These are phyloP conservation scores for Tetramorium parvispinum DNA, from an alignment of 1,140 invertebrate genomes.

Conservation along the genomic window DNA sequence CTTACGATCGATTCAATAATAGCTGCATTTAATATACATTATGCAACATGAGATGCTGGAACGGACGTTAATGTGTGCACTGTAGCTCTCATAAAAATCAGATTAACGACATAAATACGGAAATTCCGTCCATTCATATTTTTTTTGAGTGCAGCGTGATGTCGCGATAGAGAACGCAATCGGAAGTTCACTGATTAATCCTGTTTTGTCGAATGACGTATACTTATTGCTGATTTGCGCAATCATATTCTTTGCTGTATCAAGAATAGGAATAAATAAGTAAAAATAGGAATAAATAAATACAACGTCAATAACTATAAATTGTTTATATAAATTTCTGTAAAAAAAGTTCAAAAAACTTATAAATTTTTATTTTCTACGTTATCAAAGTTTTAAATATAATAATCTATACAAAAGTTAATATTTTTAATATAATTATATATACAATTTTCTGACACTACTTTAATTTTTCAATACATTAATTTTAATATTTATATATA, in stretches of 20 bases:
- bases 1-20: slow-evolving; percentile 24
- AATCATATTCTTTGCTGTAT: not conserved
- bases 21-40: not conserved
- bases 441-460: not conserved
- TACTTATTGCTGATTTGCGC: not conserved
- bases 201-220: not conserved
- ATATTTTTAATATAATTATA: slow-evolving; percentile 17
- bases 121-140: slow-evolving; percentile 9
- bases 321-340: not conserved
- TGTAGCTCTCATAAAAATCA: not conserved
- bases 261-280: not conserved
- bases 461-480: not conserved
- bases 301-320: not conserved
- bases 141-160: not conserved
- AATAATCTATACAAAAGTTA: not conserved
- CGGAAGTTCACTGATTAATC: not conserved
- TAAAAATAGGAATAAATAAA: not conserved
- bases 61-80: not conserved
- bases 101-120: not conserved
- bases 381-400: not conserved
- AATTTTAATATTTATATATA: not conserved
- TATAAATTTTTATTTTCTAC: not conserved
- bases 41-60: not conserved
- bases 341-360: not conserved
- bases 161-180: not conserved